Evolutionary conservation across 2,113 vertebrate species (phyloP).

Genomic region (Mus pahari): DNA sequence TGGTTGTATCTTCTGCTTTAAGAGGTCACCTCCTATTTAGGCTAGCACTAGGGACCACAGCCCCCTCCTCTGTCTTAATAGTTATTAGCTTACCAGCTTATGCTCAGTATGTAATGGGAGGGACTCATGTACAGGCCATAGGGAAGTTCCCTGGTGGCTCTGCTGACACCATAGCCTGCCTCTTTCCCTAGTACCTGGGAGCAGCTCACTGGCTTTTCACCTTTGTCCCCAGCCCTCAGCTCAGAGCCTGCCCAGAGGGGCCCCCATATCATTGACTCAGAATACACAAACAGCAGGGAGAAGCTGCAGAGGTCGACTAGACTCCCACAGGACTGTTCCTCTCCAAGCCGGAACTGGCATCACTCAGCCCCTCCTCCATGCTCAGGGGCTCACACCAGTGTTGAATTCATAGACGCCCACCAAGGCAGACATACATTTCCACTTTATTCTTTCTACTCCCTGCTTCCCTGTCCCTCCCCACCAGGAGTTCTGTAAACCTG

Average conservation of each 20-base stretch:
- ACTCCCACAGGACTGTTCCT: not conserved
- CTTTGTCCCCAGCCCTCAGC: not conserved
- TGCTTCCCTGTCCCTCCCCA: too few relatives aligned
- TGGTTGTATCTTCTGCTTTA: not conserved
- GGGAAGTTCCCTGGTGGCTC: not conserved
- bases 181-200: not conserved
- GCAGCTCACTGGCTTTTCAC: not conserved
- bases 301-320: not conserved
- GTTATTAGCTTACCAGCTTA: not conserved
- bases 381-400: too few relatives aligned
- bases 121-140: accelerated
- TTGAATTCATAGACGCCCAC: not conserved
- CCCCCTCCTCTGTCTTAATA: not conserved
- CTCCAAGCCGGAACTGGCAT: not conserved
- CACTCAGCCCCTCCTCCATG: not conserved
- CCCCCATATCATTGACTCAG: not conserved
- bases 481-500: not conserved
- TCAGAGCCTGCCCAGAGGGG: not conserved
- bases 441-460: not conserved
- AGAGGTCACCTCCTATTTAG: not conserved
- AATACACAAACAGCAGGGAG: not conserved
- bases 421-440: not conserved
- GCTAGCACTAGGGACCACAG: not conserved
- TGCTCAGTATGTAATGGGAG: too few relatives aligned
- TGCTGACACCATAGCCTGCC: too few relatives aligned